Percentiles rank a stretch among this genome's conserved stretches.
phyloP scores from a whole-genome alignment of 2,888 invertebrate species.

The Leptinotarsa haldemani region DNA sequence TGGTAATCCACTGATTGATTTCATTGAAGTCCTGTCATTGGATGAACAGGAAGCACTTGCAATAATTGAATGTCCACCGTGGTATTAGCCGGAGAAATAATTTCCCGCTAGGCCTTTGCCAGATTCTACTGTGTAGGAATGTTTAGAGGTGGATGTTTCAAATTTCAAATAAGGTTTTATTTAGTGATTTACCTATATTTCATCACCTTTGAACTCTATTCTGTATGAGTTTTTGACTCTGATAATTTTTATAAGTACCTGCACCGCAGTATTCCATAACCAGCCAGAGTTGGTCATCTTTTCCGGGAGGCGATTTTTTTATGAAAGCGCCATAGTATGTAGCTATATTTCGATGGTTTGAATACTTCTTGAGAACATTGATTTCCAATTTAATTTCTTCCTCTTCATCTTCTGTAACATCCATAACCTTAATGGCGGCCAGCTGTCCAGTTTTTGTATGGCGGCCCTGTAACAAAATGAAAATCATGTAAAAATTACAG shows the following conservation, averaged over 20 bases:
- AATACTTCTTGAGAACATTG: constrained; percentile 98
- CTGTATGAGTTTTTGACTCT: too few species aligned
- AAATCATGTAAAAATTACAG: constrained; percentile 3
- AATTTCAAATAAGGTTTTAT: too few species aligned
- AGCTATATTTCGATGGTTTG: constrained; percentile 99
- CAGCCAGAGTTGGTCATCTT: constrained; percentile 99
- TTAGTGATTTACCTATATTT: too few species aligned
- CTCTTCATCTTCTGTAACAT: constrained; percentile 99
- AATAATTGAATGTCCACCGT: too few species aligned
- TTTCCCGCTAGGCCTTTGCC: too few species aligned
- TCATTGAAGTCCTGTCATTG: too few species aligned
- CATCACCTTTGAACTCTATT: too few species aligned
- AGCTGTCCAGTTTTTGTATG: constrained; percentile 99
- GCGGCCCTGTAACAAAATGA: constrained; percentile 79
- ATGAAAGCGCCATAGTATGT: constrained; percentile 99
- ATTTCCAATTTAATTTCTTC: constrained; percentile 99
- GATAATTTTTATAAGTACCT: constrained; percentile 65
- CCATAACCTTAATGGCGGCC: constrained; percentile 99
- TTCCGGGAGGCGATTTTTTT: constrained; percentile 97
- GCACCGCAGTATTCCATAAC: constrained; percentile 99
- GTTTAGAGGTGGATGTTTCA: too few species aligned
- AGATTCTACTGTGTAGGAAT: too few species aligned
- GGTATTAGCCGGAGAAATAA: too few species aligned
- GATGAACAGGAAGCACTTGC: too few species aligned
- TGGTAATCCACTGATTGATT: too few species aligned